These are phyloP conservation scores for Capra hircus DNA, from an alignment of 2,113 vertebrate species.

Conservation along the genomic window DNA sequence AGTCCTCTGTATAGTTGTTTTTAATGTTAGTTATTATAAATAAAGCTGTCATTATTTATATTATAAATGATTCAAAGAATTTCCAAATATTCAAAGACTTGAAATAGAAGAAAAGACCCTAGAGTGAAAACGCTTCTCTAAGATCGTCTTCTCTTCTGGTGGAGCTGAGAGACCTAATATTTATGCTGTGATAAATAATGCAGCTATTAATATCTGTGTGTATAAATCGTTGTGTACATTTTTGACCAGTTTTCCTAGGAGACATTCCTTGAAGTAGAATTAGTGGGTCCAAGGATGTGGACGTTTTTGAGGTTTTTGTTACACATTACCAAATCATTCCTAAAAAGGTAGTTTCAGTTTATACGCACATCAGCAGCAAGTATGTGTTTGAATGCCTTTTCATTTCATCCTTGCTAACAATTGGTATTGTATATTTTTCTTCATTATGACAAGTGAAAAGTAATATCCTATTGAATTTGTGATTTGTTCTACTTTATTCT, in stretches of 20 bases:
- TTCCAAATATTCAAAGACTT: conserved; percentile 14
- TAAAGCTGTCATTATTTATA: not conserved
- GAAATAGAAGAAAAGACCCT: not conserved
- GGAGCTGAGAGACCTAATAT: not conserved
- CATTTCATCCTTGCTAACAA: not conserved
- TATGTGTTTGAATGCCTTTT: not conserved
- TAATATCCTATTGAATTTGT: not conserved
- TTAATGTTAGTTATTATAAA: conserved; percentile 26
- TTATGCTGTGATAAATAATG: not conserved
- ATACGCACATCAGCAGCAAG: not conserved
- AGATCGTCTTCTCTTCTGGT: not conserved
- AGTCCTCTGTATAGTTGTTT: not conserved
- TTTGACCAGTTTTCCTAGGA: conserved; percentile 1
- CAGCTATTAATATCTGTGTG: not conserved
- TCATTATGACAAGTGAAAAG: conserved; percentile 21
- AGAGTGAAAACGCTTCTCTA: conserved; percentile 13
- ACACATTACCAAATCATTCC: not conserved
- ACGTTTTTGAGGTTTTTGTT: not conserved
- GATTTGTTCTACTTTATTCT: not conserved
- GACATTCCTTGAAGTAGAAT: conserved; percentile 20
- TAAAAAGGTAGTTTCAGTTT: not conserved
- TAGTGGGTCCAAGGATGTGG: not conserved
- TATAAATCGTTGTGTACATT: not conserved
- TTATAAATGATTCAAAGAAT: not conserved
- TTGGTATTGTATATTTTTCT: not conserved